Percentiles rank a stretch among this genome's conserved stretches.
phyloP scores from a whole-genome alignment of 1,140 invertebrate genomes.

The Ooceraea biroi region DNA sequence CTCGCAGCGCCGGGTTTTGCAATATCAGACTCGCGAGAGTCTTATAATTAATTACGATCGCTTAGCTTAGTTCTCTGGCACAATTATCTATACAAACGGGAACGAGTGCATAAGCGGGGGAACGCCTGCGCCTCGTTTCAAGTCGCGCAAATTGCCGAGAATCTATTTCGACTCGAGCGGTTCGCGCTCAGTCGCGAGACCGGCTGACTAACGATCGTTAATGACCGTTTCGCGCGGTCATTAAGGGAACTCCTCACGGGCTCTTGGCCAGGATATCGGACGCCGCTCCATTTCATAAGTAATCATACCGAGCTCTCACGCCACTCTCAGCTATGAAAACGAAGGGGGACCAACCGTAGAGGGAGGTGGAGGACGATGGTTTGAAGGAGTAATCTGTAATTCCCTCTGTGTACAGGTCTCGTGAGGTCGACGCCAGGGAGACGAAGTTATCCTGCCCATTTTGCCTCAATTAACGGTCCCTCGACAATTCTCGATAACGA shows the following conservation, averaged over 20 bases:
- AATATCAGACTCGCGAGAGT: slow-evolving; percentile 16
- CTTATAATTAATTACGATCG: slow-evolving; percentile 23
- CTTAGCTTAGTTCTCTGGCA: background rate
- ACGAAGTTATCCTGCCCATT: slow-evolving; percentile 26
- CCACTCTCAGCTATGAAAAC: slow-evolving; percentile 67
- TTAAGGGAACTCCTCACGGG: slow-evolving; percentile 67
- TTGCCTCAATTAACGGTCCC: slow-evolving; percentile 64
- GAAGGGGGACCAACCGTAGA: slow-evolving; percentile 38
- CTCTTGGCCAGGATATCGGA: slow-evolving; percentile 22
- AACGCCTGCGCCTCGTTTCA: slow-evolving; percentile 8
- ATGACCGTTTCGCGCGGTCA: slow-evolving; percentile 72
- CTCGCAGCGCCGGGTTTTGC: slow-evolving; percentile 1
- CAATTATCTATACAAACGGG: slow-evolving; percentile 32
- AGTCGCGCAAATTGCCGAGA: slow-evolving; percentile 38
- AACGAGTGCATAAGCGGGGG: background rate
- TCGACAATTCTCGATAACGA: slow-evolving; percentile 47
- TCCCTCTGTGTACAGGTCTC: slow-evolving; percentile 24
- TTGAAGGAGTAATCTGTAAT: slow-evolving; percentile 4
- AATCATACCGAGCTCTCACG: slow-evolving; percentile 69
- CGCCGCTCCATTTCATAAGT: slow-evolving; percentile 65
- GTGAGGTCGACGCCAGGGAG: background rate
- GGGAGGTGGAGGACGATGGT: no score
- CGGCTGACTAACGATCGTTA: slow-evolving; percentile 68
- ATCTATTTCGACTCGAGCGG: background rate
- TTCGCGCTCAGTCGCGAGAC: slow-evolving; percentile 18